Conservation (phyloP, 2,797 vertebrate genomes). For the Alcedo atthis region DNA sequence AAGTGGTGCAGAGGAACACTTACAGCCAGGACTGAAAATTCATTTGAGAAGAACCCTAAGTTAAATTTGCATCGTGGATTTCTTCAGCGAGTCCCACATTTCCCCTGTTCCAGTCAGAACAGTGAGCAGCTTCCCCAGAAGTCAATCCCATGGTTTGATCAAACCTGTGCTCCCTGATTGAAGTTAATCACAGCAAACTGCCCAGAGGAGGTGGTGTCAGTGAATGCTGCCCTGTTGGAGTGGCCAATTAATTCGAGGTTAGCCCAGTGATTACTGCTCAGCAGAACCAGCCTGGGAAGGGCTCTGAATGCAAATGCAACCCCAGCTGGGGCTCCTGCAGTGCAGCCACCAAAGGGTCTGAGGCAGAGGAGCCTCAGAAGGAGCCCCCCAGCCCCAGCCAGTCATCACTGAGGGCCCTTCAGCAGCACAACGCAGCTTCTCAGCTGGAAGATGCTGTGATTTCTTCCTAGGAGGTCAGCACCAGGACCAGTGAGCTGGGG, state of each 20-base stretch:
- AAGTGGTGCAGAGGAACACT: not conserved
- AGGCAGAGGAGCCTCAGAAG: not conserved
- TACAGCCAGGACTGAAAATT: not conserved
- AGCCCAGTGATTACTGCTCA: not conserved
- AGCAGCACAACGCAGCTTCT: not conserved
- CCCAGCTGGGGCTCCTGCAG: fast-evolving
- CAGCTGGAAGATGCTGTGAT: too few relatives aligned
- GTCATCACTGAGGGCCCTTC: too few relatives aligned
- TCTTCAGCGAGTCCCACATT: not conserved
- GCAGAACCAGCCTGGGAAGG: not conserved
- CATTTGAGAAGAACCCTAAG: not conserved
- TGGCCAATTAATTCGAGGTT: fast-evolving
- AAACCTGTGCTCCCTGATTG: not conserved
- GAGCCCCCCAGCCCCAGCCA: not conserved
- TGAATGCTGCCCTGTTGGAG: fast-evolving
- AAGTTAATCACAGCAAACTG: not conserved
- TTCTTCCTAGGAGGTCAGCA: not conserved
- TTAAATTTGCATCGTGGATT: not conserved
- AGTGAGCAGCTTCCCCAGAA: not conserved
- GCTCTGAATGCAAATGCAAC: not conserved
- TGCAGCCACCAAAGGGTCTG: fast-evolving
- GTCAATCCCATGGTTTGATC: not conserved
- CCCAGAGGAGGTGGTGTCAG: not conserved
- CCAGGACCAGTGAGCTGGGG: not conserved
- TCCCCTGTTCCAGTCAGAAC: not conserved